Base-by-base conservation (phyloP, 2,888 invertebrate genomes). In the Tupiocoris notatus region DNA sequence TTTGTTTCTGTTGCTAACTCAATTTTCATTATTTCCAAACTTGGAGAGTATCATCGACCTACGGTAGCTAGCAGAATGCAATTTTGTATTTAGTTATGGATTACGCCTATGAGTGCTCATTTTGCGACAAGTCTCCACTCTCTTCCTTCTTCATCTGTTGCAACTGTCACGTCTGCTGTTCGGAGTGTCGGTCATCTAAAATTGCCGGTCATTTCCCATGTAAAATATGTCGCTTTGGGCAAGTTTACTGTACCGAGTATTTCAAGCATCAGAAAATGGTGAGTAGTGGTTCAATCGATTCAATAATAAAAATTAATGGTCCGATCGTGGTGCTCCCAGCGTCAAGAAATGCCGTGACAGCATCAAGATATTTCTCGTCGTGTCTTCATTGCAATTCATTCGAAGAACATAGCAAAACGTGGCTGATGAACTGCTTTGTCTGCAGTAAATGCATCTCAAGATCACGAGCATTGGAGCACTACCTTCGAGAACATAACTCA, bases 91-190 rank as follows among this genome's bases (percentile, higher is more conserved):
- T n/a, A n/a, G n/a, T n/a, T n/a, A n/a, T n/a, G 65, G 65, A 12
- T 2, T 39, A 65, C 54, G 54, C 65, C 12, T 65, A 65, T 20
- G 65, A 65, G 39, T 65, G 65, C 20, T 65, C 65, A 1, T 1
- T 65, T 3, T 65, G 65, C 54, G 65, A 65, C 6, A 24, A 54
- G 54, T 39, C 65, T 16, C 65, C 20, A 1, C n/a, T 65, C 12
- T 65, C 39, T 17, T 65, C 65, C 9, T 65, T 65, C 18, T 65
- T 39, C 39, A 17, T 65, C 23, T 65, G 65, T 18, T 65, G 39
- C 25, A 65, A 65, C 39, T 39, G 65, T 24, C 65, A 65, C 65
- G 54, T 65, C 18, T 65, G 65, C 65, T 65, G 65, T 20, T 39
- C 20, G 18, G 20, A 54, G 39, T 65, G 65, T 18, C 54, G 54